Base-by-base conservation (phyloP, 2,113 vertebrate genomes). In the Salvelinus sp. region DNA sequence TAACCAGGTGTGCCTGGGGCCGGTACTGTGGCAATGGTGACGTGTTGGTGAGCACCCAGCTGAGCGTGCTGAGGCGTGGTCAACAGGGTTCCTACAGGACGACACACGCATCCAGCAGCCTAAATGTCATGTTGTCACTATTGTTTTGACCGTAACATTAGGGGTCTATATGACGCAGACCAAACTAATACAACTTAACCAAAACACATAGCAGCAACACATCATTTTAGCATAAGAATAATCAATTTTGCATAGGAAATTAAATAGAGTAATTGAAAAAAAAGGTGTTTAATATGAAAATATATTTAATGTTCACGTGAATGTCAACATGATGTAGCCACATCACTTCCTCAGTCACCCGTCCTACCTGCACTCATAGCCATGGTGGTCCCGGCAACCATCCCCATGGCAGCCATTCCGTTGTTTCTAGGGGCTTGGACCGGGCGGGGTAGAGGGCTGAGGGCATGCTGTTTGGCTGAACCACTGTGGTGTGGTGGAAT, bases 401-500 rank as follows among this genome's bases (percentile, higher is more conserved):
- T 98, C n/a, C 97, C 97, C 98, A 99, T 99, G 88, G 97, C 87
- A 74, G 91, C 93, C 89, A 99, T 95, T 2, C 96, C 95, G 5
- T 96, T 97, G 91, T 97, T 96, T 86, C 98, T 93, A 1, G 95
- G 96, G 0, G 95, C 92, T 0, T 96, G 94, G 30, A 98, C 96
- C 0, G 96, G 95, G 98, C 95, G 0, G 96, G 97, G 78, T 99
- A 99, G 86, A 99, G 96, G 85, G 97, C 97, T 54, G 98, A 98
- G 13, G 97, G 98, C 91, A 99, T 97, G 94, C 98, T 99, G 93
- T 99, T 99, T 85, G 98, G 98, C 90, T 99, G 98, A 76, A 99
- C 98, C 88, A 99, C 98, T 0, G 98, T 99, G 93, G 98, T 99
- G 91, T 99, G 98, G 90, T 99, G 98, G 88, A 99, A 99, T 81